Base-by-base conservation (phyloP, 2,797 vertebrate species). In the Micropoecilia bifurca region DNA sequence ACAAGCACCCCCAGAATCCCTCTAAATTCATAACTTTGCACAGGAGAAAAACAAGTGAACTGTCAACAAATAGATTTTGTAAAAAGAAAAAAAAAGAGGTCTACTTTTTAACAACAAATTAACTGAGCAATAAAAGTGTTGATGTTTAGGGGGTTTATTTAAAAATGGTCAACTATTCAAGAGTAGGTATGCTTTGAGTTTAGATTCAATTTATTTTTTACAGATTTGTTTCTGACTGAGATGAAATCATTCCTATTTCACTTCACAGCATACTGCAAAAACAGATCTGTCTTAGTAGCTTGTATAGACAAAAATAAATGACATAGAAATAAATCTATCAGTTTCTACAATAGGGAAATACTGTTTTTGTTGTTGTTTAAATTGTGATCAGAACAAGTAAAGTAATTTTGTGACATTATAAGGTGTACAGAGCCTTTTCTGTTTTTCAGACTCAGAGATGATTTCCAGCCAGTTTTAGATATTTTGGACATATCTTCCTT, bases 1-100 rank as follows among this genome's bases (percentile, higher is more conserved):
- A 91, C 69, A 76, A 71, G 80, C 74, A 28, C 13, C 16, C 13
- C 16, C 3, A 12, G 55, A 30, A n/a, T 75, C n/a, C 7, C 14
- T 4, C 36, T 41, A 55, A 55, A n/a, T 74, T 39, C 53, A 50
- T 50, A 25, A 39, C 4, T 12, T 30, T n/a, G 30, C 30, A 50
- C 4, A 10, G 47, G 16, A 55, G 25, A 14, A 16, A 43, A 25
- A 16, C 25, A 74, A 9, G 25, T 43, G 16, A 57, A 20, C 48
- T 20, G 9, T 59, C 55, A 33, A 25, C 41, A 75, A 13, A 10
- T 9, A 3, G 16, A 66, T 5, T 41, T 41, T 2, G 20, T 68
- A 22, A 50, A 50, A 22, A 8, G 20, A 3, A 50, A 50, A 50
- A 50, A 22, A 22, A 50, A 22, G n/a, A 3, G 7, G 48, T 8